phyloP scores from a whole-genome alignment of 2,113 vertebrate genomes.

The Pseudopipra pipra region DNA sequence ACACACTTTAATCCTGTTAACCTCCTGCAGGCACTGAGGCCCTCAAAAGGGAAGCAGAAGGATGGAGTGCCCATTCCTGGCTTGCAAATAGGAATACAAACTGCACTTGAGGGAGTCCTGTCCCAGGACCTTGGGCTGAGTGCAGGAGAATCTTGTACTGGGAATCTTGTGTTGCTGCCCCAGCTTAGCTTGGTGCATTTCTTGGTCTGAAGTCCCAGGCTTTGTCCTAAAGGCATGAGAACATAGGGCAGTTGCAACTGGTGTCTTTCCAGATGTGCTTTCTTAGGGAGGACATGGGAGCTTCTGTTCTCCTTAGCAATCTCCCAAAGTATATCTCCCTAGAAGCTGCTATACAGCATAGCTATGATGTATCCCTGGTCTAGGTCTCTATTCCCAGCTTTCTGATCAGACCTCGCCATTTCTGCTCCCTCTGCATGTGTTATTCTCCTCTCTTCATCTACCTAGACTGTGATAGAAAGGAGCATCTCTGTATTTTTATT shows the following conservation, averaged over 20 bases:
- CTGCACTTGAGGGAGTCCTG: neutral
- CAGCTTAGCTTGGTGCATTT: neutral
- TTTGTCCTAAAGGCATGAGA: neutral
- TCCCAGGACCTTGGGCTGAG: neutral
- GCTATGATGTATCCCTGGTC: neutral
- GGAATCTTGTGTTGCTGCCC: neutral
- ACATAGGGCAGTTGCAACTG: fast-evolving
- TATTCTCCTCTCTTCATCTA: neutral
- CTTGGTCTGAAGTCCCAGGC: neutral
- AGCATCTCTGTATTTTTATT: neutral
- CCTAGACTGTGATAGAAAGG: neutral
- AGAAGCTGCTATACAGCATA: neutral
- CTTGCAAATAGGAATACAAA: neutral
- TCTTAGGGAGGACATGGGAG: neutral
- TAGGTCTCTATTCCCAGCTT: neutral
- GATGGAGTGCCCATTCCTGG: neutral
- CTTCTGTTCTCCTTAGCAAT: neutral
- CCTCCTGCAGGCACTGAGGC: neutral
- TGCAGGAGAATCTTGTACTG: neutral
- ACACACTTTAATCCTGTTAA: neutral
- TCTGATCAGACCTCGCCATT: neutral
- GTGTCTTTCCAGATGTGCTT: neutral
- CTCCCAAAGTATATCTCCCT: neutral
- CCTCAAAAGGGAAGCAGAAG: neutral
- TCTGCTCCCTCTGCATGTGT: neutral